These are phyloP conservation scores for Leucozona laternaria DNA, from an alignment of 2,888 invertebrate species.

Conservation along the genomic window DNA sequence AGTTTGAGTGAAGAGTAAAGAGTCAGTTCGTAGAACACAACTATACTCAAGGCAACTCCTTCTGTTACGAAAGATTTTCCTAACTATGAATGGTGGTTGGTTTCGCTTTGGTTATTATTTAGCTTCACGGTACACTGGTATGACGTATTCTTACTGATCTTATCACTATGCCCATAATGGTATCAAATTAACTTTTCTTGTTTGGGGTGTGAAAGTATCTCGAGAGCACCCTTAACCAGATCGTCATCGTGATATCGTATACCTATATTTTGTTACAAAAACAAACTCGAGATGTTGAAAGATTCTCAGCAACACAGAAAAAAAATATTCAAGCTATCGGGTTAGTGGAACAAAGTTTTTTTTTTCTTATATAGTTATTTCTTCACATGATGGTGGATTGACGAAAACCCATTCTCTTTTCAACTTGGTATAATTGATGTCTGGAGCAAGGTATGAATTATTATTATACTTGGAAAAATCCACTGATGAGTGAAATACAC, in stretches of 20 bases:
- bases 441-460: slow-evolving; percentile 35
- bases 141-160: slow-evolving; percentile 5
- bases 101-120: neutral
- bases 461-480: slow-evolving; percentile 5
- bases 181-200: slow-evolving; percentile 14
- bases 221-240: neutral
- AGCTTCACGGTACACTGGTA: neutral
- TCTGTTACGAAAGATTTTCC: neutral
- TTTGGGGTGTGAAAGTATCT: neutral
- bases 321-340: slow-evolving; percentile 2
- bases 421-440: slow-evolving; percentile 10
- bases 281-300: neutral
- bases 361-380: neutral
- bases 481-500: slow-evolving; percentile 17
- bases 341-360: slow-evolving; percentile 30
- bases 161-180: neutral
- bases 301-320: neutral
- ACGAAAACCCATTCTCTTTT: slow-evolving; percentile 28
- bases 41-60: neutral
- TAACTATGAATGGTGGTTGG: neutral
- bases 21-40: neutral
- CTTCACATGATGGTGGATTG: slow-evolving; percentile 2
- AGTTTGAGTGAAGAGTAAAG: neutral
- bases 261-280: neutral
- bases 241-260: slow-evolving; percentile 3